Evolutionary conservation across 2,113 vertebrate species (phyloP).

Genomic region (Damaliscus lunatus): DNA sequence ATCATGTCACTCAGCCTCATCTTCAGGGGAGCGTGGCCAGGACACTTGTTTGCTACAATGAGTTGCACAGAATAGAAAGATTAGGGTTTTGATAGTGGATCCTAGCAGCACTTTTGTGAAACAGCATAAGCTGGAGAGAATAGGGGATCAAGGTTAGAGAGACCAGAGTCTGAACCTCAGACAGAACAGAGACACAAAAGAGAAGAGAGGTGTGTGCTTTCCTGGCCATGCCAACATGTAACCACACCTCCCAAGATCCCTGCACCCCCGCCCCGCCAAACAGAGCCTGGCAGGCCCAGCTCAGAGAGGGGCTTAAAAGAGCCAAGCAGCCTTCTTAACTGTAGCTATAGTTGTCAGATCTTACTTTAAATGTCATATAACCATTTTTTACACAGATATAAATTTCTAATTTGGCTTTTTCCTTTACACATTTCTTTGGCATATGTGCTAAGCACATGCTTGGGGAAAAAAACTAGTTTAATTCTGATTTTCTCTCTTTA

Average conservation of each 20-base stretch:
- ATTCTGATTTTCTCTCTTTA: slow-evolving; percentile 56
- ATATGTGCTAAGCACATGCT: slow-evolving; percentile 64
- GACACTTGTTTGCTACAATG: background rate
- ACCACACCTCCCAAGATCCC: background rate
- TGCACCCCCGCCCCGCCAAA: background rate
- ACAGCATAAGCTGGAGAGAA: background rate
- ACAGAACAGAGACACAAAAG: background rate
- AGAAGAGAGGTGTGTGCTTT: background rate
- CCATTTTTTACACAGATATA: slow-evolving; percentile 59
- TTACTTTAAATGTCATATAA: slow-evolving; percentile 59
- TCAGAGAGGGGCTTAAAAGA: background rate
- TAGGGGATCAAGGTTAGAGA: background rate
- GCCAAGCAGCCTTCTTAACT: background rate
- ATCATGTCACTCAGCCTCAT: background rate
- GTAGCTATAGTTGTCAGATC: slow-evolving; percentile 24
- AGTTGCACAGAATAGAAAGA: background rate
- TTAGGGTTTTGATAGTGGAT: background rate
- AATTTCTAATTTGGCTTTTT: slow-evolving; percentile 67
- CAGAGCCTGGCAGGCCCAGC: background rate
- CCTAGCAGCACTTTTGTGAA: background rate
- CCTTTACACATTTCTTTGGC: slow-evolving; percentile 63
- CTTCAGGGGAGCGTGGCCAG: background rate
- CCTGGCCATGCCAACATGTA: background rate
- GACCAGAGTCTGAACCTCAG: background rate
- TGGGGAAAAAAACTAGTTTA: slow-evolving; percentile 24